A percentile compares a stretch with the other conserved stretches of the same genome.
phyloP scores from a whole-genome alignment of 2,797 vertebrate genomes.

The Falco concolor region DNA sequence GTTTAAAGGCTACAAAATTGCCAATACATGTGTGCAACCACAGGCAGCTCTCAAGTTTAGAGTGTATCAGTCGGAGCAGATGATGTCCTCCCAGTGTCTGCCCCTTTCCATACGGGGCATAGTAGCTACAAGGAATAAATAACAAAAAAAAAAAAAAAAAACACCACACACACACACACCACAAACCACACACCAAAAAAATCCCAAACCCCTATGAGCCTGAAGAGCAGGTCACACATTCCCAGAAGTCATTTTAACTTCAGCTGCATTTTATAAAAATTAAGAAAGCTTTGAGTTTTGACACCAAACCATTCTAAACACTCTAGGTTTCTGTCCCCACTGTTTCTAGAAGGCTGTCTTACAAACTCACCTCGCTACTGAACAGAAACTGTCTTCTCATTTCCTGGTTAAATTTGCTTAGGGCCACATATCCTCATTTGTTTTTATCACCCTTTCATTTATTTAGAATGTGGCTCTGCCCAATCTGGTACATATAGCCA shows the following conservation, averaged over 20 bases:
- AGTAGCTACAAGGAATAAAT: neutral
- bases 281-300: neutral
- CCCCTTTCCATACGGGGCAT: neutral
- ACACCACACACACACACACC: too few relatives aligned
- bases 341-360: neutral
- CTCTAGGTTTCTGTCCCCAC: neutral
- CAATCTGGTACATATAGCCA: neutral
- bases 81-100: neutral
- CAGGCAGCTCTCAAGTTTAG: neutral
- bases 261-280: neutral
- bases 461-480: neutral
- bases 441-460: neutral
- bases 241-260: neutral
- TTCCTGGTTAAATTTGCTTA: neutral
- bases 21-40: accelerated
- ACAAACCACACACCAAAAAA: too few relatives aligned
- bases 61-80: neutral
- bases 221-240: neutral
- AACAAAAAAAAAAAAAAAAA: too few relatives aligned
- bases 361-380: neutral
- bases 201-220: too few relatives aligned
- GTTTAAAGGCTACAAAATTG: neutral
- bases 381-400: neutral
- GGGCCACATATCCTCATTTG: neutral
- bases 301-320: neutral